Percentiles rank a stretch among this genome's conserved stretches.
phyloP scores from a whole-genome alignment of 2,113 vertebrate genomes.

The Symphodus melops region DNA sequence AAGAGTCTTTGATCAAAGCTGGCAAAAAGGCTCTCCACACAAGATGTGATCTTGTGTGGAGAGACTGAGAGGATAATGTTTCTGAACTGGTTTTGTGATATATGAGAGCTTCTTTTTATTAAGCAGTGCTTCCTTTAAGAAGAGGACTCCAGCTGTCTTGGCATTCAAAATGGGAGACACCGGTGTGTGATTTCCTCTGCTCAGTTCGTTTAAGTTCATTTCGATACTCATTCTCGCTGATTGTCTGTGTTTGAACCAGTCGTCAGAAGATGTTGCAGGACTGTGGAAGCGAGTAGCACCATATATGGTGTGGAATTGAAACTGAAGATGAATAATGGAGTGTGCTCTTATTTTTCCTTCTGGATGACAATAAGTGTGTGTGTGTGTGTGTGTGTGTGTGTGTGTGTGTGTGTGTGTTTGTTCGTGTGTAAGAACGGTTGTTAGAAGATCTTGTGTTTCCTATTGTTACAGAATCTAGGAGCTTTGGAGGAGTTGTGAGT shows the following conservation, averaged over 20 bases:
- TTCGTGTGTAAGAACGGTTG: conserved; percentile 11
- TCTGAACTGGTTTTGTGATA: conserved; percentile 41
- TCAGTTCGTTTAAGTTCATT: conserved; percentile 53
- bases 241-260: conserved; percentile 58
- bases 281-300: not conserved
- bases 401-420: not conserved
- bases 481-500: conserved; percentile 81
- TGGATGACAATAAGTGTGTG: not conserved
- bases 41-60: conserved; percentile 25
- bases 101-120: conserved; percentile 43
- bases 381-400: not conserved
- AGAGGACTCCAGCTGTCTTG: conserved; percentile 54
- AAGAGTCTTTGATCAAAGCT: conserved; percentile 38
- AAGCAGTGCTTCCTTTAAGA: conserved; percentile 44
- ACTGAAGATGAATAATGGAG: conserved; percentile 6
- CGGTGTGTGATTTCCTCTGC: conserved; percentile 51
- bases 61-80: conserved; percentile 37
- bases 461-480: conserved; percentile 82
- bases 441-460: conserved; percentile 71
- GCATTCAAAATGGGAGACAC: conserved; percentile 38
- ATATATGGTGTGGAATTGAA: conserved; percentile 21
- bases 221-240: conserved; percentile 52
- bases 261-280: conserved; percentile 32
- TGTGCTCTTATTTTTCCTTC: conserved; percentile 24
- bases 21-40: conserved; percentile 18